Conservation (phyloP, 2,888 invertebrate genomes). For the Drosophila nr. medialis region DNA sequence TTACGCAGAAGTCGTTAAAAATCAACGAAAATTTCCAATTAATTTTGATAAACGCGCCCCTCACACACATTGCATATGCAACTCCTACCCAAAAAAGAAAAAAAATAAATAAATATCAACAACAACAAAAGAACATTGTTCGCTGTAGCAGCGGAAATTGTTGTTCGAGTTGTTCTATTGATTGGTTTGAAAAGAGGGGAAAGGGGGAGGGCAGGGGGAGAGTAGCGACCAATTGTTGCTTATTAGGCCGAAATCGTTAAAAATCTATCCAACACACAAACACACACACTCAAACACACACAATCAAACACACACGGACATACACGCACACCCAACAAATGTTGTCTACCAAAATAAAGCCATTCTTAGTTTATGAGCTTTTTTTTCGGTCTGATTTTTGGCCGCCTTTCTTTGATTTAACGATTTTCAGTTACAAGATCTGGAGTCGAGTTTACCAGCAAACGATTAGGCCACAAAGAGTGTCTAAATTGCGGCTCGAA, state of each 20-base stretch:
- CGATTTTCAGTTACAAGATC: conserved; percentile 61
- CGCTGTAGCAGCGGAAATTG: conserved; percentile 59
- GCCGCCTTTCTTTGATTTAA: conserved; percentile 52
- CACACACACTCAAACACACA: conserved; percentile 7
- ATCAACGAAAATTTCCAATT: conserved; percentile 76
- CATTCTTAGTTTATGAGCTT: conserved; percentile 61
- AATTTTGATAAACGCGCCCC: conserved; percentile 76
- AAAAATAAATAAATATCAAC: conserved; percentile 15
- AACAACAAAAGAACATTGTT: conserved; percentile 32
- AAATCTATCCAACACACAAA: conserved; percentile 49
- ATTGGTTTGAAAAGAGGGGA: conserved; percentile 28
- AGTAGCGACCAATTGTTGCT: conserved; percentile 64
- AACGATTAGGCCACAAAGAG: conserved; percentile 58
- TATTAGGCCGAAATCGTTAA: conserved; percentile 72
- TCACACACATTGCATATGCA: conserved; percentile 26
- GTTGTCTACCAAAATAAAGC: conserved; percentile 62
- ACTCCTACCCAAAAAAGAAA: conserved; percentile 30
- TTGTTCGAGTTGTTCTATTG: conserved; percentile 54
- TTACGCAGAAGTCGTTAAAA: conserved; percentile 78
- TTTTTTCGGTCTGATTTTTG: conserved; percentile 51
- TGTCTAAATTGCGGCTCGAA: conserved; percentile 36
- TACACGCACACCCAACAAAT: conserved; percentile 13
- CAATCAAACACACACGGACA: conserved; percentile 2
- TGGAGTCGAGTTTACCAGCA: conserved; percentile 46
- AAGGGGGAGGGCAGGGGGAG: background rate